These are phyloP conservation scores for Artibeus lituratus DNA, from an alignment of 2,797 vertebrate species.

Conservation along the genomic window DNA sequence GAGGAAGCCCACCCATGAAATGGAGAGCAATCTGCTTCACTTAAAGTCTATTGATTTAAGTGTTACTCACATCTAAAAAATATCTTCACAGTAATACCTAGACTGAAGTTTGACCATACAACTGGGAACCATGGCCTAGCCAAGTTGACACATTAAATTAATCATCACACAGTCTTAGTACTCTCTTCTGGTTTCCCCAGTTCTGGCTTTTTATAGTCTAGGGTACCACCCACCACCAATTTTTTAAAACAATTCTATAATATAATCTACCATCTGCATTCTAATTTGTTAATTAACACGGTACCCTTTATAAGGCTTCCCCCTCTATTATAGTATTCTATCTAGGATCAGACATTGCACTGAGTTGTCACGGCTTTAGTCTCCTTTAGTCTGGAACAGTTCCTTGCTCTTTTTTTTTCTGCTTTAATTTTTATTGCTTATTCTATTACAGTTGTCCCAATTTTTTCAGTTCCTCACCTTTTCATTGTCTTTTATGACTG, in stretches of 20 bases:
- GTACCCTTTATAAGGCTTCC: background rate
- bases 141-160: background rate
- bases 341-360: background rate
- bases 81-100: background rate
- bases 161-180: background rate
- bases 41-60: background rate
- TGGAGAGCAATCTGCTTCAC: background rate
- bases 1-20: background rate
- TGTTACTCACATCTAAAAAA: background rate
- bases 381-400: too few species aligned
- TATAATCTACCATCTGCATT: background rate
- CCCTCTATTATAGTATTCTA: background rate
- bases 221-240: too few species aligned
- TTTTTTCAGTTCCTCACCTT: background rate
- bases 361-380: background rate
- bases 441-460: background rate
- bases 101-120: background rate
- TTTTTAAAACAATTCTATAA: background rate
- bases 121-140: background rate
- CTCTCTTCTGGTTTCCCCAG: background rate
- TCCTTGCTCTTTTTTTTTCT: too few species aligned
- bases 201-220: background rate
- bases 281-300: background rate
- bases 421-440: too few species aligned
- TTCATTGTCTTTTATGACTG: background rate